Percentiles rank a stretch among this genome's conserved stretches.
Evolutionary conservation across 2,888 invertebrate species (phyloP).

Genomic region (Phaedon cochleariae): DNA sequence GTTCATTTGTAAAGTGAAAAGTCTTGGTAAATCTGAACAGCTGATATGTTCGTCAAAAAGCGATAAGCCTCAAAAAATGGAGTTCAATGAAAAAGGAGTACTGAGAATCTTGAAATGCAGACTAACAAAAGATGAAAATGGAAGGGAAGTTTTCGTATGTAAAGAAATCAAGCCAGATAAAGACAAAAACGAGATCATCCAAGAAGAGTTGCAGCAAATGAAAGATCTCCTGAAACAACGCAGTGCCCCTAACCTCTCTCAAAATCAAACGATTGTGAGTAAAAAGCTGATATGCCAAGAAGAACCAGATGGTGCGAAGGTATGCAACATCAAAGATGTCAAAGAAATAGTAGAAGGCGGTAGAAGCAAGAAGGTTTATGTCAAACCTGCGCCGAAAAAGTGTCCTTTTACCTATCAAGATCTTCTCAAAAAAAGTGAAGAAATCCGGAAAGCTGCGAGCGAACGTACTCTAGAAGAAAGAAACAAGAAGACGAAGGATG

Average conservation of each 20-base stretch:
- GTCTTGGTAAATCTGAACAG: conserved; percentile 15
- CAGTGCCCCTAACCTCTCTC: not conserved
- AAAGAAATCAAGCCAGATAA: conserved; percentile 17
- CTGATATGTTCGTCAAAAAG: conserved; percentile 10
- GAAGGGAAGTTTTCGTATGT: conserved; percentile 23
- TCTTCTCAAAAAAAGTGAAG: conserved; percentile 22
- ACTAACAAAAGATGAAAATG: conserved; percentile 18
- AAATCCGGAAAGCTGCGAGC: not conserved
- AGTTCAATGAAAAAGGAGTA: not conserved
- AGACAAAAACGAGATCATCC: not conserved
- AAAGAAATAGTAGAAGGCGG: conserved; percentile 15
- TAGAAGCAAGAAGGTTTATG: not conserved
- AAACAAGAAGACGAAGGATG: not conserved
- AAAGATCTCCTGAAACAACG: not conserved
- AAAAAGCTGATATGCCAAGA: conserved; percentile 10
- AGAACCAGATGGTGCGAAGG: not conserved
- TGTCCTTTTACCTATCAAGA: conserved; percentile 21
- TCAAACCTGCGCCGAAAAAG: not conserved
- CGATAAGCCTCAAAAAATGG: not conserved
- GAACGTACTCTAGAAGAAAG: not conserved
- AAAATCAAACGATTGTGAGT: not conserved
- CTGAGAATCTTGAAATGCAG: conserved; percentile 29
- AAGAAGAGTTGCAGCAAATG: conserved; percentile 15
- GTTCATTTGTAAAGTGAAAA: conserved; percentile 26
- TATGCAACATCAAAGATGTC: conserved; percentile 1